Base-by-base conservation (phyloP, 2,113 vertebrate genomes). In the Oxygymnocypris stewartii region DNA sequence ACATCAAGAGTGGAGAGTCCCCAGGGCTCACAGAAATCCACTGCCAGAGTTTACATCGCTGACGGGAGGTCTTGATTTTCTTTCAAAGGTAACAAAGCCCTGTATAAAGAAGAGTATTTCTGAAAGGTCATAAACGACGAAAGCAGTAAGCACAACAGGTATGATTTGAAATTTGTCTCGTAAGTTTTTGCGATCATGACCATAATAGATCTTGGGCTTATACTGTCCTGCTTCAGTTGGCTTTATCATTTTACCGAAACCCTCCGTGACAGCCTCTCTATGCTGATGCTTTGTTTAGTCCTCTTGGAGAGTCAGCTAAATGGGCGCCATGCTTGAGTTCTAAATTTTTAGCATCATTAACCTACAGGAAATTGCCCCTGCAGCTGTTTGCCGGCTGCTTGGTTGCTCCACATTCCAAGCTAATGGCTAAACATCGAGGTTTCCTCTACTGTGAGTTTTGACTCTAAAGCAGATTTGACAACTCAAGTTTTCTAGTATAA, bases 321-420 rank as follows among this genome's bases (percentile, higher is more conserved):
- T 92, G 91, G 93, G 92, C 92, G 92, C 94, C 93, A 95, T 94
- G 93, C 92, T 93, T 94, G 94, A 94, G 93, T 95, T 95, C 92
- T 94, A 91, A 92, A 92, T 92, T 94, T 94, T 95, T 95, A 94
- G 93, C 91, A 94, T 94, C 94, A 95, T 95, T 95, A 95, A 92
- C 93, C 93, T 94, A 94, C 95, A 95, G 94, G 94, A 94, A 95
- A 93, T 94, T 93, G 93, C 92, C 94, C 93, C 93, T 93, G 94
- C 94, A 95, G 95, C 93, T 95, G 94, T 95, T 94, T 94, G 91
- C 82, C 61, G 86, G 89, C 40, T 49, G 89, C 59, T 59, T 73
- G 28, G 77, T 79, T 79, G 49, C 82, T 47, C 82, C 83, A 84
- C 90, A 88, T 86, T 89, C 88, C 69, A 84, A 84, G 88, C 88